phyloP scores from a whole-genome alignment of 2,797 vertebrate genomes.

The Tapirus indicus region DNA sequence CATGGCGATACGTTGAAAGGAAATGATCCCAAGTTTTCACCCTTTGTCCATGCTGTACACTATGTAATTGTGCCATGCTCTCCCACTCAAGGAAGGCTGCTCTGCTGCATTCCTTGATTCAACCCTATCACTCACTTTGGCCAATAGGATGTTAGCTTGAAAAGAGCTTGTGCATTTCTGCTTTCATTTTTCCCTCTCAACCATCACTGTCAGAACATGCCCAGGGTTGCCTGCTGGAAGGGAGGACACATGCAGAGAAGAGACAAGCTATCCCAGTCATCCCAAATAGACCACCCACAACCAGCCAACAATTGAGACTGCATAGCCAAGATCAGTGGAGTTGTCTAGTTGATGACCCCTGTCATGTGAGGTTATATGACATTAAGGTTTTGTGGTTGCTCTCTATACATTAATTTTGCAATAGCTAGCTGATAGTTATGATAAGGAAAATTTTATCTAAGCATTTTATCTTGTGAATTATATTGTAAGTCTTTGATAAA shows the following conservation, averaged over 20 bases:
- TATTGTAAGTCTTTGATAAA: background rate
- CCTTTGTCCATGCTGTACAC: background rate
- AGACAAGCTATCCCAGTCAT: background rate
- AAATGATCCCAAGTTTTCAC: background rate
- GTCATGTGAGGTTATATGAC: background rate
- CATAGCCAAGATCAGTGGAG: background rate
- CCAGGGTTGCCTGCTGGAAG: background rate
- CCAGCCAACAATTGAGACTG: background rate
- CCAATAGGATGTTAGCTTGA: background rate
- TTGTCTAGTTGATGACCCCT: background rate
- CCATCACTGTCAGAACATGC: background rate
- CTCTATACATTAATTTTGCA: background rate
- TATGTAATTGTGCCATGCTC: background rate
- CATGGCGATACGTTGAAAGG: background rate
- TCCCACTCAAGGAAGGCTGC: background rate
- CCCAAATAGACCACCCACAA: background rate
- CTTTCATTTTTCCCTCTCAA: background rate
- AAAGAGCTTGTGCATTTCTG: background rate
- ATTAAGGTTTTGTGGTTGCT: background rate
- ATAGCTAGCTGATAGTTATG: background rate
- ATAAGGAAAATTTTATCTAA: background rate
- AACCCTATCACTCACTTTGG: background rate
- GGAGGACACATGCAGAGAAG: background rate
- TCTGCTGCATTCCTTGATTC: background rate
- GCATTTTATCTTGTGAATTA: background rate